phyloP scores from a whole-genome alignment of 2,888 invertebrate genomes.

The Drosophila atripex region DNA sequence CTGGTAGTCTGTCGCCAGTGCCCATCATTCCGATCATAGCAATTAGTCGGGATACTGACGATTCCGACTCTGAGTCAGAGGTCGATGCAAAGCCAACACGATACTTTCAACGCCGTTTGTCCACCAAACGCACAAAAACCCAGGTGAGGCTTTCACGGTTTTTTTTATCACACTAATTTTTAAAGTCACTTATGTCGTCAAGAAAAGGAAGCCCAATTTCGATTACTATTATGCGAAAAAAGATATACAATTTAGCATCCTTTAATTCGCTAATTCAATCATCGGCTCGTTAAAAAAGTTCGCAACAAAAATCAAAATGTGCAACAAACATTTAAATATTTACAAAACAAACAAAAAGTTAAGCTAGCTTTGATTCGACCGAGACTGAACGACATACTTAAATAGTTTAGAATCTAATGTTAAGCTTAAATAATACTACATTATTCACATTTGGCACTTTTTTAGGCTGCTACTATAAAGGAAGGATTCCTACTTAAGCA shows the following conservation, averaged over 20 bases:
- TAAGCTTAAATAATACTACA: too few species aligned
- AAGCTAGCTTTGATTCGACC: too few species aligned
- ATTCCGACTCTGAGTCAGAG: slow-evolving; percentile 90
- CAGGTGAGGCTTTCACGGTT: slow-evolving; percentile 87
- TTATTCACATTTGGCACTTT: background rate
- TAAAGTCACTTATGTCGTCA: background rate
- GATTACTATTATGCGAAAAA: too few species aligned
- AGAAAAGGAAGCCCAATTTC: too few species aligned
- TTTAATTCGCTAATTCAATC: too few species aligned
- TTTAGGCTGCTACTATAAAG: slow-evolving; percentile 86
- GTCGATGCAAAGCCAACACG: slow-evolving; percentile 91
- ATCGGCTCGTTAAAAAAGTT: too few species aligned
- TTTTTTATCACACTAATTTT: background rate
- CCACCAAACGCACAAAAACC: slow-evolving; percentile 92
- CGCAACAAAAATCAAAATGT: too few species aligned
- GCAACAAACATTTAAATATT: too few species aligned
- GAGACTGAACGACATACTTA: too few species aligned
- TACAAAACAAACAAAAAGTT: too few species aligned
- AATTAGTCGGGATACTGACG: slow-evolving; percentile 84
- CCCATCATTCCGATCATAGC: slow-evolving; percentile 78
- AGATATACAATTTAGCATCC: too few species aligned
- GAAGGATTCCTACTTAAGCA: slow-evolving; percentile 95
- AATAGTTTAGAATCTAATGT: too few species aligned
- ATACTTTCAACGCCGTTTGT: slow-evolving; percentile 90
- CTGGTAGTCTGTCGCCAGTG: slow-evolving; percentile 78